phyloP scores from a whole-genome alignment of 2,797 vertebrate genomes.

The Aphelocoma californica region DNA sequence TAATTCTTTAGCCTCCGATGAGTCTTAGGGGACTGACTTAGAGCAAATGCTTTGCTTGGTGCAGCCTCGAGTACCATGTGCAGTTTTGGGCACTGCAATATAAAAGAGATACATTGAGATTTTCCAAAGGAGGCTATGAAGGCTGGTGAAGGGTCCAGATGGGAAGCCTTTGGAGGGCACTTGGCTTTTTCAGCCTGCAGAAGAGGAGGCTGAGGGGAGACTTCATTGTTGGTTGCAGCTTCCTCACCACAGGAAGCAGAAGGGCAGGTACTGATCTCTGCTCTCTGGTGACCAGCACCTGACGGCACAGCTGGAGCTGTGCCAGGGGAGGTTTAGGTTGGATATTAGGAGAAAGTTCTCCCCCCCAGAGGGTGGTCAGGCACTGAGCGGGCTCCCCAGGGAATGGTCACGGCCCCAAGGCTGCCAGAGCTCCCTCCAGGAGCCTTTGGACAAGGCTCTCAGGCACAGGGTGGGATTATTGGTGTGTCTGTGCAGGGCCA shows the following conservation, averaged over 20 bases:
- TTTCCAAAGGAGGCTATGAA: background rate
- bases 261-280: background rate
- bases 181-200: background rate
- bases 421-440: background rate
- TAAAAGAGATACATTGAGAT: too few relatives aligned
- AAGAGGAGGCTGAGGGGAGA: background rate
- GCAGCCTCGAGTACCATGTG: background rate
- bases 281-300: background rate
- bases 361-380: rapidly evolving
- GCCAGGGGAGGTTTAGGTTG: background rate
- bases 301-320: rapidly evolving
- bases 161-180: background rate
- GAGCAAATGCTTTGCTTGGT: background rate
- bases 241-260: background rate
- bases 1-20: background rate
- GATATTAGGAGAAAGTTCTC: background rate
- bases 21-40: background rate
- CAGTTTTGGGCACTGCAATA: background rate
- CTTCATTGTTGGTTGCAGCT: background rate
- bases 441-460: rapidly evolving
- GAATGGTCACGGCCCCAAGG: rapidly evolving
- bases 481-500: background rate
- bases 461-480: background rate
- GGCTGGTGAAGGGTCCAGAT: background rate
- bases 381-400: background rate